Conservation (phyloP, 2,113 vertebrate species). For the Arizona elegans region DNA sequence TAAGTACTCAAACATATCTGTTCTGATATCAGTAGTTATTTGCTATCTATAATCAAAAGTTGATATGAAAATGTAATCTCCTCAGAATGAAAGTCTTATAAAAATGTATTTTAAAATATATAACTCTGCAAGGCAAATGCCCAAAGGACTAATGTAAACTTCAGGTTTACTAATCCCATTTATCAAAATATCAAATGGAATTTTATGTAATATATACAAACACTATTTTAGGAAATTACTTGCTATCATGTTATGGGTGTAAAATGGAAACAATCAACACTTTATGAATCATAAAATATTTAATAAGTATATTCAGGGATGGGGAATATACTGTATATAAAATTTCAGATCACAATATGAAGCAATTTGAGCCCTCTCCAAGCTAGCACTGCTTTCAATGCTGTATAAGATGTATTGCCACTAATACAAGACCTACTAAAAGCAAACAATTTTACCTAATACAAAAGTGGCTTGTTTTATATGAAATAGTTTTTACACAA, state of each 20-base stretch:
- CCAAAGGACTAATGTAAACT: background rate
- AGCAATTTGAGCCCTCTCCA: conserved; percentile 84
- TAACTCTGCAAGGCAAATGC: background rate
- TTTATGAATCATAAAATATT: conserved; percentile 98
- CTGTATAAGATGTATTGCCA: conserved; percentile 78
- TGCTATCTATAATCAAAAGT: background rate
- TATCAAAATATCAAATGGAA: conserved; percentile 27
- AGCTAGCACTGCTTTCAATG: conserved; percentile 79
- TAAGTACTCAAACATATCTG: background rate
- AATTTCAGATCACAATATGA: conserved; percentile 98
- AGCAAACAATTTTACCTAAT: conserved; percentile 83
- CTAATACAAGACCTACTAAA: conserved; percentile 85
- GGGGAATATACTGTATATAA: conserved; percentile 97
- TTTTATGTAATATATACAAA: conserved; percentile 20
- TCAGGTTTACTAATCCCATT: background rate
- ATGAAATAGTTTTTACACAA: conserved; percentile 78
- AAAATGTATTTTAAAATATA: conserved; percentile 1
- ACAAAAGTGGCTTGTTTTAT: conserved; percentile 77
- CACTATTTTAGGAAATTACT: conserved; percentile 9
- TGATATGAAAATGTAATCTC: conserved; percentile 10
- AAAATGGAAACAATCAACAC: conserved; percentile 59
- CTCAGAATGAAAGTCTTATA: background rate
- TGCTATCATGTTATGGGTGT: conserved; percentile 4
- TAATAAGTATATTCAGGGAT: conserved; percentile 94
- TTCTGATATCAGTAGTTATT: background rate